Evolutionary conservation across 2,113 vertebrate genomes (phyloP), one percentile per base, ranked within the genome.

Genomic region (Nerophis lumbriciformis): DNA sequence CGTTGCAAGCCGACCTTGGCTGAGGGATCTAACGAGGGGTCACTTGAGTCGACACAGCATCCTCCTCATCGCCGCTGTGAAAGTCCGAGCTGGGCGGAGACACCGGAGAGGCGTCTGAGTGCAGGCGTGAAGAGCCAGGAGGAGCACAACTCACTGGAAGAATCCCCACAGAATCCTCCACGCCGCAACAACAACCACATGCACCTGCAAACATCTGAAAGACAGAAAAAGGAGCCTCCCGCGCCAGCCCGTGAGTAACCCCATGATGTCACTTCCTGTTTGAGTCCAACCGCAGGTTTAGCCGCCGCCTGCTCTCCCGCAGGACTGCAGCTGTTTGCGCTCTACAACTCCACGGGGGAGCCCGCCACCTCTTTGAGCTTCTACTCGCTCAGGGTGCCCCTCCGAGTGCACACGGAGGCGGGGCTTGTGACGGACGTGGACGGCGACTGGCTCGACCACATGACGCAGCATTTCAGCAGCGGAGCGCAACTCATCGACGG

Each of bases 391-490:
- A 92, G 91, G 78, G 92, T 99, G 61, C 96, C 96, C 1, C 91
- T 99, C 70, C 90, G 79, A 36, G 86, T 98, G 58, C 92, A 91
- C 67, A 93, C 74, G 74, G 93, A 94, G 5, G 93, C 92, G 48
- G 93, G 92, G 74, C 84, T 88, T 0, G 81, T 95, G 77, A 93
- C 85, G 64, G 82, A 90, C 1, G 64, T 99, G 15, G 93, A 97
- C 28, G 91, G 95, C 57, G 91, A 93, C 77, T 99, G 96, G 96
- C 88, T 99, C 58, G 95, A 99, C 78, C 92, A 98, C 89, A 95
- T 98, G 95, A 98, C 93, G 5, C 93, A 97, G 83, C 96, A 99
- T 84, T 98, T 99, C 87, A 92, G 88, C 81, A 94, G 89, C 55
- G 96, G 96, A 6, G 94, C 94, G 8, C 85, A 87, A 6, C 86